A percentile compares a stretch with the other conserved stretches of the same genome.
phyloP scores from a whole-genome alignment of 2,113 vertebrate species.

The Motacilla tschutschensis region DNA sequence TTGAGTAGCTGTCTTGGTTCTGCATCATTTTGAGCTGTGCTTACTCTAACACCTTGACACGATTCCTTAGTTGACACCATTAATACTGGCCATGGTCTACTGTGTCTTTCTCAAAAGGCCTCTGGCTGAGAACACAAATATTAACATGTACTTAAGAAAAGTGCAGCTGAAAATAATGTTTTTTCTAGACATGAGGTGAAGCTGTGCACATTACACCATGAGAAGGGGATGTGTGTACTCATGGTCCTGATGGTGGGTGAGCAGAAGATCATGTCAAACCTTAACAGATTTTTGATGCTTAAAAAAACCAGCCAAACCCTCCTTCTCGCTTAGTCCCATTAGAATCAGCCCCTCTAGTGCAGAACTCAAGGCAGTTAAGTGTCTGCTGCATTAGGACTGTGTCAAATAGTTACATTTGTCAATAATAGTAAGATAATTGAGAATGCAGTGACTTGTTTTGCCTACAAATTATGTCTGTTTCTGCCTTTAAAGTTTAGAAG shows the following conservation, averaged over 20 bases:
- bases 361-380: neutral
- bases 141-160: neutral
- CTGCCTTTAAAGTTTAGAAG: neutral
- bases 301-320: neutral
- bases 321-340: neutral
- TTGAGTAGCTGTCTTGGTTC: neutral
- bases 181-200: neutral
- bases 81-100: neutral
- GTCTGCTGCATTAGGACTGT: neutral
- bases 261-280: neutral
- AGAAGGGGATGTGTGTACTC: neutral
- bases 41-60: neutral
- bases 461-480: neutral
- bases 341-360: neutral
- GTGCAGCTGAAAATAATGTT: neutral
- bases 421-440: neutral
- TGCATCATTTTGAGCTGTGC: neutral
- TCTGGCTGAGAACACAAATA: neutral
- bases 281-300: neutral
- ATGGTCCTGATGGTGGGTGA: neutral
- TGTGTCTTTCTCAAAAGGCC: neutral
- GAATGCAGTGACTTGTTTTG: neutral
- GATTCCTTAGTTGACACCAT: neutral
- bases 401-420: neutral
- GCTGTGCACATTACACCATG: neutral